Percentiles rank a stretch among this genome's conserved stretches.
phyloP scores from a whole-genome alignment of 1,140 invertebrate genomes.

The Marisa cornuarietis region DNA sequence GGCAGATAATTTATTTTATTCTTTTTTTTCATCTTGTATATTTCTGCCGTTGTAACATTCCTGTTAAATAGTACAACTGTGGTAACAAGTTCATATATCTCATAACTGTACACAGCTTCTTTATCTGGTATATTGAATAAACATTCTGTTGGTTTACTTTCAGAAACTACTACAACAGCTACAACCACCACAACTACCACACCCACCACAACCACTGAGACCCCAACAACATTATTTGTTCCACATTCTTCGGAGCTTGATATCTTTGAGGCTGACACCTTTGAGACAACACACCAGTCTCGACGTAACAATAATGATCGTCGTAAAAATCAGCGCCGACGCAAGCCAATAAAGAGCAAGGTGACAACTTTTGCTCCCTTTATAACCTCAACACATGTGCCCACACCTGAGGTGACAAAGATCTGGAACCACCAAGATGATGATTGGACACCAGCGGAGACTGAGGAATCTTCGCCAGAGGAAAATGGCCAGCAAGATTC shows the following conservation, averaged over 20 bases:
- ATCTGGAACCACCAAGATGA: neutral
- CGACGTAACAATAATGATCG: neutral
- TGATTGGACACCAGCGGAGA: too few relatives aligned
- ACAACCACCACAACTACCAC: constrained; percentile 18
- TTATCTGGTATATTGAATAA: too few relatives aligned
- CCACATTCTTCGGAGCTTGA: too few relatives aligned
- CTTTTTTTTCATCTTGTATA: too few relatives aligned
- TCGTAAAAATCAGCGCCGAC: constrained; percentile 3
- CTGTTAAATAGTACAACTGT: too few relatives aligned
- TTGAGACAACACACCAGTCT: neutral
- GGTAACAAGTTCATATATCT: too few relatives aligned
- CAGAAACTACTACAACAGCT: constrained; percentile 9
- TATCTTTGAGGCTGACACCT: neutral
- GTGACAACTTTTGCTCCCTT: constrained; percentile 1
- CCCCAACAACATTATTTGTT: too few relatives aligned
- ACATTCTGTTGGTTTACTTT: neutral
- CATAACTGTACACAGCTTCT: too few relatives aligned
- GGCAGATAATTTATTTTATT: too few relatives aligned
- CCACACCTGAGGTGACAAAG: constrained; percentile 7
- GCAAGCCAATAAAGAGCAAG: constrained; percentile 19
- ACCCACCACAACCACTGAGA: neutral
- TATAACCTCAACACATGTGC: constrained; percentile 27
- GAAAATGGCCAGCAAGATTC: neutral
- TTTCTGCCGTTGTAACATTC: too few relatives aligned
- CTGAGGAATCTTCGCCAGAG: neutral